Base-by-base conservation (phyloP, 2,888 invertebrate species). In the Drosophila phalerata region DNA sequence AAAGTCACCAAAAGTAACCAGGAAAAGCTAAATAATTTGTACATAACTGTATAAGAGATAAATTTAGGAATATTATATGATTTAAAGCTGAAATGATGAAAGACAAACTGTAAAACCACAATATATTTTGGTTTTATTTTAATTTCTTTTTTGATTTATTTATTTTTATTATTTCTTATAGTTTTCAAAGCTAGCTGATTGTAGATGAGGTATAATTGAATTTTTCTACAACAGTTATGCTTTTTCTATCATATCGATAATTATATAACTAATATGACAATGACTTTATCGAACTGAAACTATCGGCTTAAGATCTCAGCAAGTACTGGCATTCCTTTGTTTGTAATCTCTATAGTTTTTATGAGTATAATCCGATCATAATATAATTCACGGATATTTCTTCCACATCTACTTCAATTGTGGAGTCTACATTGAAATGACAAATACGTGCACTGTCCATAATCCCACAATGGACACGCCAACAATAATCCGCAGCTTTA, bases 401-500 rank as follows among this genome's bases (percentile, higher is more conserved):
- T 58, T 15, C 10, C 30, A 42, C 30, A 9, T 22, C 25, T 38
- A 47, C 47, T 43, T 22, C 17, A 43, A 34, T 34, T 56, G 34
- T 15, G 1, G 17, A 48, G 30, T 49, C 38, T 40, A 19, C 37
- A 19, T 51, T 52, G 32, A 30, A 38, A 40, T 53, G 37, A 58
- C 42, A 64, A 45, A 62, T 47, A 51, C 51, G 22, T 17, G 22
- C 19, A 30, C 19, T 17, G 13, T 42, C 13, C 45, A 56, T 45
- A 51, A 28, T 22, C 10, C n/a, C 9, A 63, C 57, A 68, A 67
- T 47, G 67, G 19, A 43, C 9, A 43, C 11, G 45, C 11, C 42
- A 28, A 38, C 55, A 22, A 61, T 55, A 73, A 66, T 48, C 57
- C 34, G 13, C 5, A 45, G 69, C 49, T 57, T 57, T 34, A 28